Evolutionary conservation across 2,113 vertebrate genomes (phyloP).

Genomic region (Istiophorus platypterus): DNA sequence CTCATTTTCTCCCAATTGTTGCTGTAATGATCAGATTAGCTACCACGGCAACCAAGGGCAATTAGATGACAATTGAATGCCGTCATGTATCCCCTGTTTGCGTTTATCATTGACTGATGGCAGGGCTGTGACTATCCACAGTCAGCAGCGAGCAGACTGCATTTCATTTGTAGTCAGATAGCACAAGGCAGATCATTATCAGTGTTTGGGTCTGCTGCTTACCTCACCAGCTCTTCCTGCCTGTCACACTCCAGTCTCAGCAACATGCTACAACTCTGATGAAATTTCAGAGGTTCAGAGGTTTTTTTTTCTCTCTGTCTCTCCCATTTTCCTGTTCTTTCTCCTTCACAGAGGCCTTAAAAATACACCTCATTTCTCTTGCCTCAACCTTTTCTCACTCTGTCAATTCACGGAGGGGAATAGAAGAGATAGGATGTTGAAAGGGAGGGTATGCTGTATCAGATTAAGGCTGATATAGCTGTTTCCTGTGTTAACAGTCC

Average conservation of each 20-base stretch:
- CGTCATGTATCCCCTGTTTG: slow-evolving; percentile 54
- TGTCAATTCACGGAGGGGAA: slow-evolving; percentile 14
- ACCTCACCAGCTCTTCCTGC: slow-evolving; percentile 63
- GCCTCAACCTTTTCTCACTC: slow-evolving; percentile 24
- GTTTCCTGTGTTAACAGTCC: slow-evolving; percentile 46
- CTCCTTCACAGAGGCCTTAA: slow-evolving; percentile 13
- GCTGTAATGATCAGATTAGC: slow-evolving; percentile 73
- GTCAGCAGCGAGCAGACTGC: slow-evolving; percentile 53
- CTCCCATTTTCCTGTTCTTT: not conserved
- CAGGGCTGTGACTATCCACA: slow-evolving; percentile 33
- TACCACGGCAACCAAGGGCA: slow-evolving; percentile 65
- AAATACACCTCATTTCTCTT: slow-evolving; percentile 7
- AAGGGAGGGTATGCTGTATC: slow-evolving; percentile 15
- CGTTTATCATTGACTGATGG: slow-evolving; percentile 65
- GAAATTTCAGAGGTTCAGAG: slow-evolving; percentile 60
- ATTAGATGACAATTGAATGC: slow-evolving; percentile 71
- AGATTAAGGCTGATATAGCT: slow-evolving; percentile 31
- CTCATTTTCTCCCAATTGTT: slow-evolving; percentile 68
- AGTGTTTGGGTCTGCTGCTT: slow-evolving; percentile 61
- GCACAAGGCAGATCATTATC: slow-evolving; percentile 72
- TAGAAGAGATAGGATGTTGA: slow-evolving; percentile 22
- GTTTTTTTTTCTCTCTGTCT: not conserved
- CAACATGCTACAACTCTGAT: slow-evolving; percentile 71
- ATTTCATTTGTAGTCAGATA: slow-evolving; percentile 61
- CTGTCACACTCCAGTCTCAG: slow-evolving; percentile 70